Evolutionary conservation across 2,113 vertebrate species (phyloP).

Genomic region (Corythornis cristatus): DNA sequence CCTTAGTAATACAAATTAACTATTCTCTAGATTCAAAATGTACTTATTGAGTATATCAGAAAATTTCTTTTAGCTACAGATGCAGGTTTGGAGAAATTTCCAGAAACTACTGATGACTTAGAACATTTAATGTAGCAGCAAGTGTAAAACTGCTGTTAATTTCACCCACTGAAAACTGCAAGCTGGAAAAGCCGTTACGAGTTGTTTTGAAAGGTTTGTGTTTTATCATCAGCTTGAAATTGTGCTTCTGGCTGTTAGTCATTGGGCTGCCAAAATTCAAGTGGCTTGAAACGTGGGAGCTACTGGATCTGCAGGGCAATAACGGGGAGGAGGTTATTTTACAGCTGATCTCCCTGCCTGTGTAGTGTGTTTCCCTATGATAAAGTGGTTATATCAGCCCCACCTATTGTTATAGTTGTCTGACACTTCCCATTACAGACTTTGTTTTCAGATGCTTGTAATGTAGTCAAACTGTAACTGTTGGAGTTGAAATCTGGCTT

Average conservation of each 20-base stretch:
- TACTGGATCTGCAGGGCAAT: slow-evolving; percentile 31
- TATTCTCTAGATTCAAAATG: neutral
- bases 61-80: neutral
- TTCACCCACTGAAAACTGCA: slow-evolving; percentile 9
- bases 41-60: neutral
- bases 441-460: slow-evolving; percentile 39
- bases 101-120: slow-evolving; percentile 41
- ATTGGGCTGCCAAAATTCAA: slow-evolving; percentile 62
- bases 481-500: slow-evolving; percentile 41
- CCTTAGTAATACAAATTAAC: neutral
- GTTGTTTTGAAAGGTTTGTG: slow-evolving; percentile 53
- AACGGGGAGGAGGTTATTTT: slow-evolving; percentile 38
- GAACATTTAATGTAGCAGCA: neutral
- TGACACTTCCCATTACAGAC: slow-evolving; percentile 17
- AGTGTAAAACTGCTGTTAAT: neutral
- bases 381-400: slow-evolving; percentile 30
- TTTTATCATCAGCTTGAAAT: slow-evolving; percentile 49
- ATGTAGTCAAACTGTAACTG: neutral
- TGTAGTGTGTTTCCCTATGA: slow-evolving; percentile 30
- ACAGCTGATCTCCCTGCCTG: slow-evolving; percentile 18
- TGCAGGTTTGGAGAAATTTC: slow-evolving; percentile 43
- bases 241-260: slow-evolving; percentile 35
- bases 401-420: slow-evolving; percentile 49
- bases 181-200: slow-evolving; percentile 45
- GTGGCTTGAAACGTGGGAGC: slow-evolving; percentile 34